Conservation (phyloP, 2,113 vertebrate species). For the Heterocephalus glaber region DNA sequence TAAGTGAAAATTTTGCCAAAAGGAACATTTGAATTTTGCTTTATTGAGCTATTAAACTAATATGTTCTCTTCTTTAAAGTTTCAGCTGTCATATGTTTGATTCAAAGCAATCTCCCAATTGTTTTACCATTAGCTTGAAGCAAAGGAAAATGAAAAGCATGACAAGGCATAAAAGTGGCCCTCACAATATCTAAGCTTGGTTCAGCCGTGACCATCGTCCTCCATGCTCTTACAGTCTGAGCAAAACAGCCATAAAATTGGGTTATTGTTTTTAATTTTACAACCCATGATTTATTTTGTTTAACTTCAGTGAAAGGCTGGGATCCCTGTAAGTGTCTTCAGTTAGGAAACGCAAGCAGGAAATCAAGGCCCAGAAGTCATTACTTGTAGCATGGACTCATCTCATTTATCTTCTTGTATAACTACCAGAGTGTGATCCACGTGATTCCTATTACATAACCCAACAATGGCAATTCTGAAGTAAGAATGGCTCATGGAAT, state of each 20-base stretch:
- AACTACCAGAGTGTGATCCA: conserved; percentile 56
- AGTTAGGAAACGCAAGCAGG: conserved; percentile 74
- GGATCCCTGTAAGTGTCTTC: conserved; percentile 69
- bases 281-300: conserved; percentile 79
- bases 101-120: conserved; percentile 82
- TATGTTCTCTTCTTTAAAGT: conserved; percentile 80
- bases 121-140: conserved; percentile 84
- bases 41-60: conserved; percentile 87
- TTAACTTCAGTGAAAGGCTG: conserved; percentile 73
- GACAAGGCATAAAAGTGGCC: conserved; percentile 80
- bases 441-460: conserved; percentile 61
- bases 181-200: conserved; percentile 77
- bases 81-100: conserved; percentile 65
- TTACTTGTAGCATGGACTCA: conserved; percentile 53
- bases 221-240: conserved; percentile 68
- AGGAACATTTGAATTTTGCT: conserved; percentile 83
- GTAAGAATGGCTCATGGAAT: conserved; percentile 43
- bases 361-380: conserved; percentile 69
- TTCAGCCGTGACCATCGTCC: conserved; percentile 75
- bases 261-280: conserved; percentile 82
- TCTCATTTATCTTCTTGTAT: conserved; percentile 75
- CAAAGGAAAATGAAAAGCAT: conserved; percentile 83
- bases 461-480: conserved; percentile 54
- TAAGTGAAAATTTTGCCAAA: conserved; percentile 86
- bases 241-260: conserved; percentile 79